Percentiles rank a stretch among this genome's conserved stretches.
Evolutionary conservation across 2,888 invertebrate species (phyloP).

Genomic region (Monopis laevigella): DNA sequence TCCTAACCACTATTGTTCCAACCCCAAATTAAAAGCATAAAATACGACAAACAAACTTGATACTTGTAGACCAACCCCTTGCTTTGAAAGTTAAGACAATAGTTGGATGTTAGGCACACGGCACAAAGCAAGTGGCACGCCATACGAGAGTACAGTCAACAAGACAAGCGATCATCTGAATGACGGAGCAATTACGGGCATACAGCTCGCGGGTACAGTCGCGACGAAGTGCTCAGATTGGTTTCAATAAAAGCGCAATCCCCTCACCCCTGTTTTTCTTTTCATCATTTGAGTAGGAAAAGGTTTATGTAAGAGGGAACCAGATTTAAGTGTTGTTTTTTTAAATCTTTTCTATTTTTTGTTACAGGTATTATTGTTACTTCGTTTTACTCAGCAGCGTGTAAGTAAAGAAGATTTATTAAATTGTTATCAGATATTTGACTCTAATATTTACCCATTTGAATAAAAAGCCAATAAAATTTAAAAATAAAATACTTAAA

Average conservation of each 20-base stretch:
- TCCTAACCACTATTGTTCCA: no score
- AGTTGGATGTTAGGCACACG: conserved; percentile 5
- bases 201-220: conserved; percentile 55
- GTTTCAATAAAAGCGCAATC: conserved; percentile 64
- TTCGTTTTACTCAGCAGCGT: no score
- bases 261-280: conserved; percentile 33
- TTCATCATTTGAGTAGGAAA: conserved; percentile 8
- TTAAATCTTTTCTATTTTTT: not conserved
- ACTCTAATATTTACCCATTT: no score
- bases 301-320: conserved; percentile 6
- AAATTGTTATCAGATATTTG: no score
- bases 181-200: conserved; percentile 63
- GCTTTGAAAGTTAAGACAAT: conserved; percentile 7
- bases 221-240: conserved; percentile 57
- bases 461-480: no score
- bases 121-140: conserved; percentile 43
- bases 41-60: no score
- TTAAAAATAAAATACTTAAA: not conserved
- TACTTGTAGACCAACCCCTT: conserved; percentile 8
- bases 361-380: not conserved
- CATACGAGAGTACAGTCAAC: conserved; percentile 42
- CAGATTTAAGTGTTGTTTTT: not conserved
- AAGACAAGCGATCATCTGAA: conserved; percentile 61
- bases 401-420: no score
- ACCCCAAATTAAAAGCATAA: no score